Evolutionary conservation across 2,888 invertebrate genomes (phyloP).

Genomic region (Anaspis maculata): DNA sequence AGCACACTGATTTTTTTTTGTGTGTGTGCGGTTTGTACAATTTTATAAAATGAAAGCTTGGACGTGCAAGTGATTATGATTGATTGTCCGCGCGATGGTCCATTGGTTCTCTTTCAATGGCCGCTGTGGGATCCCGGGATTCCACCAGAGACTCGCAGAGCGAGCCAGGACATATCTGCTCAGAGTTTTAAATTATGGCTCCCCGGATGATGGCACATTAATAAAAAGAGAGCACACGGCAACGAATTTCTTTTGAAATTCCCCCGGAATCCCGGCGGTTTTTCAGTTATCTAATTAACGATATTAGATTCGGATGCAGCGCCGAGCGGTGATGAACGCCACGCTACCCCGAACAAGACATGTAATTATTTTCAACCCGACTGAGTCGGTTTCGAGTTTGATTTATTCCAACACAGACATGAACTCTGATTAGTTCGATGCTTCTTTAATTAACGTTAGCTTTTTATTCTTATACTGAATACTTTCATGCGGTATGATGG

Average conservation of each 20-base stretch:
- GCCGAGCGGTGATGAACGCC: constrained; percentile 40
- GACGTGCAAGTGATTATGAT: too few species aligned
- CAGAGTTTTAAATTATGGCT: too few species aligned
- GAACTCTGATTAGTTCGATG: constrained; percentile 45
- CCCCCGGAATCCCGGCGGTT: constrained; percentile 33
- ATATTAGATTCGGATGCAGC: constrained; percentile 44
- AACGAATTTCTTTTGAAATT: constrained; percentile 29
- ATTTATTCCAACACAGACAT: constrained; percentile 44
- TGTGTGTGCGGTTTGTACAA: too few species aligned
- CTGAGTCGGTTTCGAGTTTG: constrained; percentile 41
- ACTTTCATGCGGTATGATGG: constrained; percentile 20
- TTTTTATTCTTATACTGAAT: constrained; percentile 35
- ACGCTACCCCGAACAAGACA: constrained; percentile 42
- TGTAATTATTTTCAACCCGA: constrained; percentile 44
- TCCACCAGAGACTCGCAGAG: too few species aligned
- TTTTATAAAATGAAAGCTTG: too few species aligned
- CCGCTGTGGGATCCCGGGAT: too few species aligned
- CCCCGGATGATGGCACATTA: too few species aligned
- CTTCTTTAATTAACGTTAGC: constrained; percentile 44
- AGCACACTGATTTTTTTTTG: too few species aligned
- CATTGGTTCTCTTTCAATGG: too few species aligned
- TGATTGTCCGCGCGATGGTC: too few species aligned
- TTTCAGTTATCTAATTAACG: constrained; percentile 43
- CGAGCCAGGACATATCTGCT: too few species aligned
- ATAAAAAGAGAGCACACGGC: too few species aligned